A percentile compares a stretch with the other conserved stretches of the same genome.
Evolutionary conservation across 2,888 invertebrate genomes (phyloP).

Genomic region (Cheilosia impressa): DNA sequence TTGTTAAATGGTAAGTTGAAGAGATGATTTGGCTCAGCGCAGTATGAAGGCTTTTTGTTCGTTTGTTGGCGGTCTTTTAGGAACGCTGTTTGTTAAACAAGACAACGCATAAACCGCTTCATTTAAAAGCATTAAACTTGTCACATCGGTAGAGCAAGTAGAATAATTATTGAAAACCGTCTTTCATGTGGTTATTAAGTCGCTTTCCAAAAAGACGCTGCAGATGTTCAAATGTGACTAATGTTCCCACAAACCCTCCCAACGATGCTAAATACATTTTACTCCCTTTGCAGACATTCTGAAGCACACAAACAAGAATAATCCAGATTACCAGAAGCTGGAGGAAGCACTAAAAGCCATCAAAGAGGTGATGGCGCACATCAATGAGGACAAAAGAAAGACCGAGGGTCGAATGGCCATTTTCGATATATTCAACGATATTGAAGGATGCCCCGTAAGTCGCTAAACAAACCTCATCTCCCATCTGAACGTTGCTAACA

Average conservation of each 20-base stretch:
- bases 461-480: background rate
- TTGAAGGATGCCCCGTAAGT: constrained; percentile 97
- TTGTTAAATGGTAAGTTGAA: constrained; percentile 92
- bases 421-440: constrained; percentile 99
- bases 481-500: background rate
- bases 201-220: no score
- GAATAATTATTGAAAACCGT: no score
- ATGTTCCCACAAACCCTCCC: no score
- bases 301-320: constrained; percentile 94
- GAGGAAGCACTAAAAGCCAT: constrained; percentile 94
- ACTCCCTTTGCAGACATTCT: constrained; percentile 89
- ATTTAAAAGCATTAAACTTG: no score
- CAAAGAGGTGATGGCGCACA: constrained; percentile 96
- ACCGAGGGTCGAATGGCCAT: constrained; percentile 97
- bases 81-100: no score
- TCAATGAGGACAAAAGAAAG: constrained; percentile 98
- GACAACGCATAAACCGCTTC: no score
- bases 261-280: background rate
- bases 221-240: no score
- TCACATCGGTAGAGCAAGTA: no score
- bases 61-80: no score
- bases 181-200: no score
- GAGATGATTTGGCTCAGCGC: no score
- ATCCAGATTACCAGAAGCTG: constrained; percentile 93
- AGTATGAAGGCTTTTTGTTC: no score